Percentiles rank a stretch among this genome's conserved stretches.
Evolutionary conservation across 2,888 invertebrate genomes (phyloP).

Genomic region (Pseudoips prasinana): DNA sequence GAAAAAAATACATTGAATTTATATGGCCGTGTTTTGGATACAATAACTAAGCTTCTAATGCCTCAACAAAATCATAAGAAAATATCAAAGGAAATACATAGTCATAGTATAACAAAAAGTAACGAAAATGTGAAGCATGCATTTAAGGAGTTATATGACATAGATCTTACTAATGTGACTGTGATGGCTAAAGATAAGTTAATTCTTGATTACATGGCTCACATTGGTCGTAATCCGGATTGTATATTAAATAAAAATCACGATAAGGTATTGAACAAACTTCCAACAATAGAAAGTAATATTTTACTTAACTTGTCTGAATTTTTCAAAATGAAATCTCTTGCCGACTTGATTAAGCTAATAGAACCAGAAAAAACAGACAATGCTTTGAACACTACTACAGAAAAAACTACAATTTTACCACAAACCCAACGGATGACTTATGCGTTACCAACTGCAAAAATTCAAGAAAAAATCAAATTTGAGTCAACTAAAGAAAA

Average conservation of each 20-base stretch:
- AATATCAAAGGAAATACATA: slow-evolving; percentile 39
- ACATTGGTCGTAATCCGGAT: slow-evolving; percentile 52
- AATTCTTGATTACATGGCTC: slow-evolving; percentile 59
- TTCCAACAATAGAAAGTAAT: slow-evolving; percentile 51
- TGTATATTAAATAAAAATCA: slow-evolving; percentile 44
- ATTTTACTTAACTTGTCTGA: slow-evolving; percentile 63
- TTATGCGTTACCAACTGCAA: neutral
- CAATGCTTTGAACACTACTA: slow-evolving; percentile 3
- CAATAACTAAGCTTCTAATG: slow-evolving; percentile 59
- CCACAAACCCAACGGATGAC: neutral
- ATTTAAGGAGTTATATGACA: slow-evolving; percentile 41
- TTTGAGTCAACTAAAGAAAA: slow-evolving; percentile 52
- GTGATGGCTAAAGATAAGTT: slow-evolving; percentile 63
- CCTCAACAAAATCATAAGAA: slow-evolving; percentile 50
- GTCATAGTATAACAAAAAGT: slow-evolving; percentile 35
- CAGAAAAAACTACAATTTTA: slow-evolving; percentile 2
- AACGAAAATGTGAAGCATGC: slow-evolving; percentile 38
- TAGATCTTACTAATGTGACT: slow-evolving; percentile 42
- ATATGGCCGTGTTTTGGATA: slow-evolving; percentile 57
- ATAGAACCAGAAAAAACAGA: slow-evolving; percentile 28
- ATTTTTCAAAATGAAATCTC: slow-evolving; percentile 65
- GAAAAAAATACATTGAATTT: slow-evolving; percentile 45
- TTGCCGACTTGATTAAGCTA: slow-evolving; percentile 56
- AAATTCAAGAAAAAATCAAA: slow-evolving; percentile 13
- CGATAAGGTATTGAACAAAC: slow-evolving; percentile 15